Conservation (phyloP, 2,113 vertebrate species). For the Scatophagus argus region DNA sequence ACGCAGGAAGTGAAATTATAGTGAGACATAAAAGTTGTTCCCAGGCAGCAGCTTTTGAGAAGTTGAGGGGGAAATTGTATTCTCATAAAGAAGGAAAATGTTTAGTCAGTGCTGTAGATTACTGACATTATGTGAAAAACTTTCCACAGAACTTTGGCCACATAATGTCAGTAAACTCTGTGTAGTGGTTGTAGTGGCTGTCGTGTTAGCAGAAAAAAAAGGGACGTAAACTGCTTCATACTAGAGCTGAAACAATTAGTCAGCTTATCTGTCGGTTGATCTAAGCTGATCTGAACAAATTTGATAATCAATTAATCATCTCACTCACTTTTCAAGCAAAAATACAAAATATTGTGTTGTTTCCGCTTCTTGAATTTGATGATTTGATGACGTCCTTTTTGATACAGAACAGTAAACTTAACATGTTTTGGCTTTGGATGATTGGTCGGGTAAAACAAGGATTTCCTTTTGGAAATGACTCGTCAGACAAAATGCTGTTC, state of each 20-base stretch:
- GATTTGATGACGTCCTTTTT: background rate
- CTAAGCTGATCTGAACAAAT: background rate
- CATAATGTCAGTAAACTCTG: too few species aligned
- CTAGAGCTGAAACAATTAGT: background rate
- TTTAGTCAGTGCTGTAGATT: background rate
- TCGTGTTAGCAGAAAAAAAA: too few species aligned
- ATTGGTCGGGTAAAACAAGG: background rate
- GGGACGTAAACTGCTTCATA: background rate
- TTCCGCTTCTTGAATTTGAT: background rate
- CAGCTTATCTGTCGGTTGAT: background rate
- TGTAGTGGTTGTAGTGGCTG: too few species aligned
- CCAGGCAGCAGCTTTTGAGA: background rate
- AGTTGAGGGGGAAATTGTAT: background rate
- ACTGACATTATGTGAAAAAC: background rate
- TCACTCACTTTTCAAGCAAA: background rate
- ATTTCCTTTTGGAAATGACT: background rate
- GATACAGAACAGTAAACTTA: background rate
- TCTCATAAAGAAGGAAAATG: background rate
- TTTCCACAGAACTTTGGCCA: too few species aligned
- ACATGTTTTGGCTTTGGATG: background rate
- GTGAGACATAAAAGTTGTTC: background rate
- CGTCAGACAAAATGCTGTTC: background rate
- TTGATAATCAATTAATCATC: background rate
- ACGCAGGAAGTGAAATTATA: conserved; percentile 11
- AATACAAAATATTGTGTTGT: background rate